phyloP scores from a whole-genome alignment of 2,888 invertebrate species.

The Cheilosia vulpina region DNA sequence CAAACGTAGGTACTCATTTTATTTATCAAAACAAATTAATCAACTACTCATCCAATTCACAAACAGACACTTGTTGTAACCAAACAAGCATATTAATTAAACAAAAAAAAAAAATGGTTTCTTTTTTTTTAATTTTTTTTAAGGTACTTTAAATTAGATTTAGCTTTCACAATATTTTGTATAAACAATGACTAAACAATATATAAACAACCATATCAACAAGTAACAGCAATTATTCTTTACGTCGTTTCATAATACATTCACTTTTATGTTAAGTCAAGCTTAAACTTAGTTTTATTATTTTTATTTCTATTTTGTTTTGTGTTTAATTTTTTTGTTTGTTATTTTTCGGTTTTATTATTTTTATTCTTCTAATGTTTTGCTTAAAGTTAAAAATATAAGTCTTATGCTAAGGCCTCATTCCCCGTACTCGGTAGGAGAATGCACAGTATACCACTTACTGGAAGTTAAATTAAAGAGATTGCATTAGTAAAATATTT shows the following conservation, averaged over 20 bases:
- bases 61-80: slow-evolving; percentile 17
- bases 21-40: slow-evolving; percentile 35
- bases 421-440: slow-evolving; percentile 90
- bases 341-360: slow-evolving; percentile 12
- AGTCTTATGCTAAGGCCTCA: slow-evolving; percentile 85
- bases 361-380: slow-evolving; percentile 32
- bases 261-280: slow-evolving; percentile 52
- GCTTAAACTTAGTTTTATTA: slow-evolving; percentile 35
- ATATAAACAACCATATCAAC: slow-evolving; percentile 64
- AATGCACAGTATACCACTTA: slow-evolving; percentile 89
- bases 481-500: background rate
- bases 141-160: slow-evolving; percentile 37
- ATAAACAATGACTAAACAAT: slow-evolving; percentile 41
- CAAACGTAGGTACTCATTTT: slow-evolving; percentile 14
- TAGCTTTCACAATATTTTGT: slow-evolving; percentile 40
- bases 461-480: slow-evolving; percentile 84
- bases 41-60: slow-evolving; percentile 25
- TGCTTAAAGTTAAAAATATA: slow-evolving; percentile 51
- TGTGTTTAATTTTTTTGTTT: slow-evolving; percentile 5
- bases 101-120: background rate
- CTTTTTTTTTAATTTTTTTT: slow-evolving; percentile 20
- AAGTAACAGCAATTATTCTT: slow-evolving; percentile 50
- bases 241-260: slow-evolving; percentile 70
- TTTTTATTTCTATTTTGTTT: slow-evolving; percentile 32
- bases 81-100: slow-evolving; percentile 2